These are phyloP conservation scores for Callipepla californica DNA, from an alignment of 2,113 vertebrate species.

Conservation along the genomic window DNA sequence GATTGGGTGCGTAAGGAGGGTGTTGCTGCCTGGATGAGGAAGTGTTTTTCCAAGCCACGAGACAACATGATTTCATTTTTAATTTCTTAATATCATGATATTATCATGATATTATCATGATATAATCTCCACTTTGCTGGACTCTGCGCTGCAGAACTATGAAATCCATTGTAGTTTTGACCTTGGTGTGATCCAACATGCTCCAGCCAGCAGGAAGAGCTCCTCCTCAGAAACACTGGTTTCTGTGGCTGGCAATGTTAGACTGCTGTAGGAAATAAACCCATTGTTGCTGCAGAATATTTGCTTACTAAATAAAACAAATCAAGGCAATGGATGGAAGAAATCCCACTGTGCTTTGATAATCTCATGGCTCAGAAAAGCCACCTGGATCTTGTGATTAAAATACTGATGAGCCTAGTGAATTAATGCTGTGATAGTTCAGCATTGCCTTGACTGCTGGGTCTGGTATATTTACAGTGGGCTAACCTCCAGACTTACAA, in stretches of 20 bases:
- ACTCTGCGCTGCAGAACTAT: neutral
- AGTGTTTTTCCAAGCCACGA: neutral
- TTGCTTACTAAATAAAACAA: conserved; percentile 8
- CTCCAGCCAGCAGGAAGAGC: neutral
- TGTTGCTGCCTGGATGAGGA: neutral
- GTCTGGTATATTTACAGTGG: neutral
- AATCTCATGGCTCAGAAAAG: conserved; percentile 7
- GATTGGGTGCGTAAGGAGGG: neutral
- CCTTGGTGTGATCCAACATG: neutral
- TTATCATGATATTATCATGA: too few relatives aligned
- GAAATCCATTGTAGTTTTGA: neutral
- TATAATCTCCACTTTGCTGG: neutral
- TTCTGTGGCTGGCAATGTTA: neutral
- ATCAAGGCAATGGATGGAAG: neutral
- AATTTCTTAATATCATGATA: neutral
- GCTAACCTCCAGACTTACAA: conserved; percentile 9
- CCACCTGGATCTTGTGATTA: conserved; percentile 26
- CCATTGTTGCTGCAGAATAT: neutral
- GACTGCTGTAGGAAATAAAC: neutral
- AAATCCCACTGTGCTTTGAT: conserved; percentile 5
- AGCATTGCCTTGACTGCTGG: neutral
- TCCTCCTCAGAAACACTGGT: neutral
- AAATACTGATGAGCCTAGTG: conserved; percentile 18
- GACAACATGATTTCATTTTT: neutral
- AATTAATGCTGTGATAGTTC: neutral